Conservation (phyloP, 1,140 invertebrate genomes). For the Drosophila cardini region DNA sequence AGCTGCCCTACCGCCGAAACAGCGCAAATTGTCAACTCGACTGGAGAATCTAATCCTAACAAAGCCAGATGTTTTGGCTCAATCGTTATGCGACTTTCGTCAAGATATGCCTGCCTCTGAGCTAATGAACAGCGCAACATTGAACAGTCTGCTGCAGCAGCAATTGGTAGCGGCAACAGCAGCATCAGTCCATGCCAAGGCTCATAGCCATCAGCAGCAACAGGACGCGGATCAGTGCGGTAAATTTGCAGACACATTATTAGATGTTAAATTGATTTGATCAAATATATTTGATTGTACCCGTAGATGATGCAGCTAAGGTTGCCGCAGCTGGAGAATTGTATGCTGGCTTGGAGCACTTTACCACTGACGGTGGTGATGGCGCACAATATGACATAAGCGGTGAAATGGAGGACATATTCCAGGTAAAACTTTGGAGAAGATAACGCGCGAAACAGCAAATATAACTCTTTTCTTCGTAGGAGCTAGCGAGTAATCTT, state of each 20-base stretch:
- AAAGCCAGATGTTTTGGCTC: conserved; percentile 65
- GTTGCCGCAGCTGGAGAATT: conserved; percentile 50
- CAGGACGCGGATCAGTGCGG: conserved; percentile 50
- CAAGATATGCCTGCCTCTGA: conserved; percentile 70
- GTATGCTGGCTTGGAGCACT: conserved; percentile 67
- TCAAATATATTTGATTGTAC: not conserved
- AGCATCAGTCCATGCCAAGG: conserved; percentile 71
- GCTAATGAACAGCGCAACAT: conserved; percentile 65
- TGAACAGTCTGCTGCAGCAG: conserved; percentile 67
- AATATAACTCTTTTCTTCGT: not conserved
- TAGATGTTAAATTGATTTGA: not conserved
- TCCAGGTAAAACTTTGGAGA: conserved; percentile 56
- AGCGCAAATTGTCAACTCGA: conserved; percentile 67
- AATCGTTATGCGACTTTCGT: conserved; percentile 73
- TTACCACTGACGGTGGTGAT: conserved; percentile 57
- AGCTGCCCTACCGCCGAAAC: conserved; percentile 59
- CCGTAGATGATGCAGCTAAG: conserved; percentile 52
- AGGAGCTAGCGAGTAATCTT: conserved; percentile 78
- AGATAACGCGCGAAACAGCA: not conserved
- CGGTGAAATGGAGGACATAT: conserved; percentile 83
- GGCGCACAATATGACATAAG: conserved; percentile 66
- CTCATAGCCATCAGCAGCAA: conserved; percentile 41
- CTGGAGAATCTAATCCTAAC: conserved; percentile 76
- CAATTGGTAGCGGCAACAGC: conserved; percentile 64
- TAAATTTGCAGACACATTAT: not conserved